Evolutionary conservation across 2,888 invertebrate genomes (phyloP).

Genomic region (Drosophila nr. fundita): DNA sequence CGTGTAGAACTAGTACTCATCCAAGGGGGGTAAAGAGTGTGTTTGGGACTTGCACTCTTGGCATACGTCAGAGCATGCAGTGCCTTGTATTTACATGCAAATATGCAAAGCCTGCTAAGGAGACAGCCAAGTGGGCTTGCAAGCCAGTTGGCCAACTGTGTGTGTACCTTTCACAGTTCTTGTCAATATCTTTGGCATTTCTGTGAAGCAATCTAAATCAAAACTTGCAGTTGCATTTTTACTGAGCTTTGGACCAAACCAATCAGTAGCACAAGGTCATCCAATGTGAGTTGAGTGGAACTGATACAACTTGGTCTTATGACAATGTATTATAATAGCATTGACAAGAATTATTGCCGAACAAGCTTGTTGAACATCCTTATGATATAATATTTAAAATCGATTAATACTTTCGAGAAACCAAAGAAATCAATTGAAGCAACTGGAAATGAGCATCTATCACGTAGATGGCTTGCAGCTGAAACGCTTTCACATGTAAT

Average conservation of each 20-base stretch:
- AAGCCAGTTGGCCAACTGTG: constrained; percentile 47
- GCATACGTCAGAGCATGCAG: constrained; percentile 15
- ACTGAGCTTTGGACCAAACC: constrained; percentile 28
- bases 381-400: neutral
- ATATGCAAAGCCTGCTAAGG: constrained; percentile 60
- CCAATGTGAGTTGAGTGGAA: neutral
- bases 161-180: constrained; percentile 58
- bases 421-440: neutral
- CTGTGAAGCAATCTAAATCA: constrained; percentile 15
- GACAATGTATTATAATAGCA: neutral
- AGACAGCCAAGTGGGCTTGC: constrained; percentile 28
- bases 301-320: neutral
- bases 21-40: neutral
- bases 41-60: neutral
- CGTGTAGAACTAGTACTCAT: constrained; percentile 29
- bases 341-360: neutral
- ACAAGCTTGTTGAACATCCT: neutral
- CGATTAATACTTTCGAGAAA: neutral
- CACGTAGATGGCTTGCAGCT: neutral
- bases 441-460: neutral
- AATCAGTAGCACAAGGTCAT: constrained; percentile 13
- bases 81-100: constrained; percentile 64
- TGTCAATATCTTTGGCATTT: constrained; percentile 60
- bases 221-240: constrained; percentile 19
- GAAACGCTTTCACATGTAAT: neutral